Conservation (phyloP, 2,797 vertebrate genomes). For the Neoniphon sammara region DNA sequence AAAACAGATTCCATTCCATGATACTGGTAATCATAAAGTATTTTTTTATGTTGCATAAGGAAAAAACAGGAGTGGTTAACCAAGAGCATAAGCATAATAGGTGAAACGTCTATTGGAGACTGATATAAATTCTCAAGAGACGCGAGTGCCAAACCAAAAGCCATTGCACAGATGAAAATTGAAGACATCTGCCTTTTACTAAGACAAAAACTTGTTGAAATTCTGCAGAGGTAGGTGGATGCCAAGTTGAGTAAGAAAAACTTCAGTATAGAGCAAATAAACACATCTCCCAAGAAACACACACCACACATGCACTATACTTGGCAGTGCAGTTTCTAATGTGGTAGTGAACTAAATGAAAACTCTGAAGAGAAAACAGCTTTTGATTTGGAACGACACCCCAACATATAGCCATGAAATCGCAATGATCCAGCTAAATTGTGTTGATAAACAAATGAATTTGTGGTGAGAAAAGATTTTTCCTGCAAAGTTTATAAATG, state of each 20-base stretch:
- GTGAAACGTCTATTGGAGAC: constrained; percentile 30
- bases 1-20: constrained; percentile 51
- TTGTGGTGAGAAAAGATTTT: not conserved
- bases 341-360: not conserved
- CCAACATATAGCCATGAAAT: not conserved
- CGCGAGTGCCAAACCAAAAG: constrained; percentile 58
- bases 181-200: constrained; percentile 31
- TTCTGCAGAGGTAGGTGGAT: not conserved
- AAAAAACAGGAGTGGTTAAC: constrained; percentile 43
- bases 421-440: not conserved
- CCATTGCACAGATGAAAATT: constrained; percentile 30
- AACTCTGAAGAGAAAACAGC: not conserved
- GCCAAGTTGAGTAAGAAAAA: not conserved
- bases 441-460: not conserved
- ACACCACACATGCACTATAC: not conserved
- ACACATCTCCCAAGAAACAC: constrained; percentile 15
- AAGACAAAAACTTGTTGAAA: constrained; percentile 21
- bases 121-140: constrained; percentile 27
- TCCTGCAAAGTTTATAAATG: not conserved
- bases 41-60: constrained; percentile 43
- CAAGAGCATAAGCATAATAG: constrained; percentile 45
- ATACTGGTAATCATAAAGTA: constrained; percentile 11
- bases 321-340: not conserved
- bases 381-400: not conserved
- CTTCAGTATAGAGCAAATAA: not conserved